Evolutionary conservation across 2,888 invertebrate species (phyloP).

Genomic region (Eurytoma californica): DNA sequence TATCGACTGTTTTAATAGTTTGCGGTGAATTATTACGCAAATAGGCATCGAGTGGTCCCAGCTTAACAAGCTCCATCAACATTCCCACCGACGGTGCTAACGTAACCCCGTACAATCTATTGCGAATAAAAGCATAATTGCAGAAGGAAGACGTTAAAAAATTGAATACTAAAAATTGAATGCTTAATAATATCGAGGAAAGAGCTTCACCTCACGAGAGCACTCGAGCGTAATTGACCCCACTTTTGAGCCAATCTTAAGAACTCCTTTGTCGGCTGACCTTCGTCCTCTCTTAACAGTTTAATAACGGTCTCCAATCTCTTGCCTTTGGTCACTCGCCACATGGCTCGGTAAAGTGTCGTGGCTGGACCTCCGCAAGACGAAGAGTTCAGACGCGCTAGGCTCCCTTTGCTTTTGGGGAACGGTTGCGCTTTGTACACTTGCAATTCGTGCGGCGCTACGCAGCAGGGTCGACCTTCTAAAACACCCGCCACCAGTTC

Average conservation of each 20-base stretch:
- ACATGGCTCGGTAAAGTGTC: slow-evolving; percentile 81
- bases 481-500: slow-evolving; percentile 75
- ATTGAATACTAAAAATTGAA: background rate
- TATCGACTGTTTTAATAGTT: slow-evolving; percentile 81
- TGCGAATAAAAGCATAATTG: slow-evolving; percentile 10
- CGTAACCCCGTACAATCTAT: slow-evolving; percentile 84
- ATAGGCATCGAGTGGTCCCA: slow-evolving; percentile 87
- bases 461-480: slow-evolving; percentile 79
- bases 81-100: slow-evolving; percentile 86
- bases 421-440: slow-evolving; percentile 80
- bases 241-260: slow-evolving; percentile 86
- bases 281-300: slow-evolving; percentile 81
- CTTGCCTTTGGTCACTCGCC: slow-evolving; percentile 85
- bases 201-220: slow-evolving; percentile 79
- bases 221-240: slow-evolving; percentile 85
- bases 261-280: slow-evolving; percentile 80
- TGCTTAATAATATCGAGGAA: background rate
- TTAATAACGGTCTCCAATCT: slow-evolving; percentile 89
- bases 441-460: slow-evolving; percentile 82
- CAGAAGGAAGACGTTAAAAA: background rate
- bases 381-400: slow-evolving; percentile 48
- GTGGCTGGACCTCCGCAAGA: slow-evolving; percentile 60
- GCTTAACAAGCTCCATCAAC: slow-evolving; percentile 87
- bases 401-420: slow-evolving; percentile 62
- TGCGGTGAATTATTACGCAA: slow-evolving; percentile 75